phyloP scores from a whole-genome alignment of 92 coral and sea anemone species.

The Siderastrea siderea region DNA sequence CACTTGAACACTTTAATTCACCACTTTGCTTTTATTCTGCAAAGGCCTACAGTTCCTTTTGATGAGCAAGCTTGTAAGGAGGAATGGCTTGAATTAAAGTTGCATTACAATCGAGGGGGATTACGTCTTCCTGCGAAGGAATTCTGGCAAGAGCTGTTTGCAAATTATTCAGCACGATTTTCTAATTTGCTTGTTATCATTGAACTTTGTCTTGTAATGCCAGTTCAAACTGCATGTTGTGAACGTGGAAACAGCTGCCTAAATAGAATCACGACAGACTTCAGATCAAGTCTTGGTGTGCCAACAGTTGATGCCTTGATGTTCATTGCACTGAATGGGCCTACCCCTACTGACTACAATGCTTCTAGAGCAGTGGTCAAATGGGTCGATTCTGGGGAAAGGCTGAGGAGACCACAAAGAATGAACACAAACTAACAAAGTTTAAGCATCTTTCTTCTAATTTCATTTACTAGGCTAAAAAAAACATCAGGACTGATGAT shows the following conservation, averaged over 20 bases:
- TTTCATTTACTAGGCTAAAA: no score
- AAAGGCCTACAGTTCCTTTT: constrained; percentile 9
- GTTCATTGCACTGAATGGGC: neutral
- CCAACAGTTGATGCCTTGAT: constrained; percentile 32
- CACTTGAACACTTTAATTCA: neutral
- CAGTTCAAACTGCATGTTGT: constrained; percentile 42
- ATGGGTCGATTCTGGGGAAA: constrained; percentile 19
- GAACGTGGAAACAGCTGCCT: constrained; percentile 16
- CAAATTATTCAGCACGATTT: constrained; percentile 13
- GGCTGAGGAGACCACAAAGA: neutral
- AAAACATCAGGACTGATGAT: no score
- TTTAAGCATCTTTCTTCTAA: no score
- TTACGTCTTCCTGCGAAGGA: constrained; percentile 8
- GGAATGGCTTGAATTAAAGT: constrained; percentile 30
- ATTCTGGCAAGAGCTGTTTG: constrained; percentile 37
- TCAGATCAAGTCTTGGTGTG: constrained; percentile 41
- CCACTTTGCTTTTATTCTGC: neutral
- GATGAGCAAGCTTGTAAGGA: constrained; percentile 31
- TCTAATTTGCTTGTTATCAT: constrained; percentile 39
- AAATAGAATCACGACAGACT: constrained; percentile 38
- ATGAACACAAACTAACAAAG: no score
- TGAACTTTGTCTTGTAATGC: constrained; percentile 42
- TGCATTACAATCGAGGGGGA: constrained; percentile 2
- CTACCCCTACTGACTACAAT: constrained; percentile 19
- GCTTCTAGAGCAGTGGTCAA: constrained; percentile 41